Percentiles rank a stretch among this genome's conserved stretches.
phyloP scores from a whole-genome alignment of 1,140 invertebrate genomes.

The Mycetomoellerius zeteki region DNA sequence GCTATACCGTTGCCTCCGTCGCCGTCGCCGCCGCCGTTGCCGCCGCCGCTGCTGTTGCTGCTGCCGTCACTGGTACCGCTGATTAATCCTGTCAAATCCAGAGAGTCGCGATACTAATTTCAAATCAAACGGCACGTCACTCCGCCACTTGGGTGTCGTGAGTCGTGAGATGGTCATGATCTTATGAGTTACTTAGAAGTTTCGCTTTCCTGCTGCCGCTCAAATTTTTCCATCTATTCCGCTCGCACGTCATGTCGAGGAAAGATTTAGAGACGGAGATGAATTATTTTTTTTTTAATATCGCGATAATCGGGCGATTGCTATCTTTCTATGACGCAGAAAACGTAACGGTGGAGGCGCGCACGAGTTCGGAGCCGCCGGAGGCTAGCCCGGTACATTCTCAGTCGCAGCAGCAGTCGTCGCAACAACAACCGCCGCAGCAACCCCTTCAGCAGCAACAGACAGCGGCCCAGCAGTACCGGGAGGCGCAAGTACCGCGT shows the following conservation, averaged over 20 bases:
- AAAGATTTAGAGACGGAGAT: background rate
- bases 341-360: slow-evolving; percentile 82
- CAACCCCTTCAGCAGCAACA: slow-evolving; percentile 80
- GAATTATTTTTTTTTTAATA: background rate
- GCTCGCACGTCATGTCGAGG: background rate
- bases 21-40: background rate
- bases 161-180: slow-evolving; percentile 19
- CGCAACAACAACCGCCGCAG: slow-evolving; percentile 84
- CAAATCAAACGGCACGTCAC: slow-evolving; percentile 81
- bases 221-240: background rate
- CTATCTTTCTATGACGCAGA: slow-evolving; percentile 74
- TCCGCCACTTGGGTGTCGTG: slow-evolving; percentile 15
- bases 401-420: slow-evolving; percentile 83
- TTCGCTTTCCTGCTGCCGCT: background rate
- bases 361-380: slow-evolving; percentile 83
- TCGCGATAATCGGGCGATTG: slow-evolving; percentile 49
- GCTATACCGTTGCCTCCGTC: background rate
- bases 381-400: slow-evolving; percentile 87
- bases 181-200: background rate
- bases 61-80: slow-evolving; percentile 70
- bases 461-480: slow-evolving; percentile 81
- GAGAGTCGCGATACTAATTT: slow-evolving; percentile 87
- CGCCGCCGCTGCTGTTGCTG: background rate
- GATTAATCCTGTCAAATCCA: slow-evolving; percentile 87
- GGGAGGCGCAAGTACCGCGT: slow-evolving; percentile 83